Conservation (phyloP, 23 tunicate species). For the Phallusia fumigata region DNA sequence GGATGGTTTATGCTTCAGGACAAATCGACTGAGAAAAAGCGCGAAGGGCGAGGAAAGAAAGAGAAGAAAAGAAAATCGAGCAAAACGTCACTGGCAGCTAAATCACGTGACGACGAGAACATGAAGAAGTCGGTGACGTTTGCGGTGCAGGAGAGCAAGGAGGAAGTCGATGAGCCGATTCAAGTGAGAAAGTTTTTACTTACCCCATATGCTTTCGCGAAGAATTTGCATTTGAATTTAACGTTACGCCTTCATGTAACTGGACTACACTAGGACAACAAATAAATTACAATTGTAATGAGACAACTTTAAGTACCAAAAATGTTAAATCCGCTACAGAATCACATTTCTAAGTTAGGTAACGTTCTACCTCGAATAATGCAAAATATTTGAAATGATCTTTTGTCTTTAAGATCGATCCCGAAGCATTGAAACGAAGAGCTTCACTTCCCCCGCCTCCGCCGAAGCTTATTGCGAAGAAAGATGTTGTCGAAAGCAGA, state of each 20-base stretch:
- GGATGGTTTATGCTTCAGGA: background rate
- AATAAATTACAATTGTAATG: too few relatives aligned
- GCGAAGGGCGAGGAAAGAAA: background rate
- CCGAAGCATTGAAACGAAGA: conserved; percentile 14
- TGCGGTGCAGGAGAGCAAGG: conserved; percentile 20
- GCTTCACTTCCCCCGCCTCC: conserved; percentile 51
- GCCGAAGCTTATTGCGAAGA: conserved; percentile 13
- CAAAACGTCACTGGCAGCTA: background rate
- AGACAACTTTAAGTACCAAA: too few relatives aligned
- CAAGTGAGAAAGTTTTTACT: too few relatives aligned
- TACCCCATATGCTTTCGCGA: too few relatives aligned
- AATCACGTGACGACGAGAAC: conserved; percentile 17
- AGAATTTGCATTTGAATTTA: too few relatives aligned
- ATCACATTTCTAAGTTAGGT: too few relatives aligned
- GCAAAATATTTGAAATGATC: too few relatives aligned
- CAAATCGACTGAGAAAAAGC: background rate
- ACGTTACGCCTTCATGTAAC: too few relatives aligned
- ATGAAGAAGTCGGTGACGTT: conserved; percentile 55
- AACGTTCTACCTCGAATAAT: too few relatives aligned
- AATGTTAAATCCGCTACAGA: too few relatives aligned
- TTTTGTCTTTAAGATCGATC: background rate
- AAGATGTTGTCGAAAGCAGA: conserved; percentile 20
- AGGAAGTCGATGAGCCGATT: background rate
- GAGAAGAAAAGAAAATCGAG: background rate
- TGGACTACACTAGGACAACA: too few relatives aligned